These are phyloP conservation scores for Microtus montanus DNA, from an alignment of 2,113 vertebrate species.

Conservation along the genomic window DNA sequence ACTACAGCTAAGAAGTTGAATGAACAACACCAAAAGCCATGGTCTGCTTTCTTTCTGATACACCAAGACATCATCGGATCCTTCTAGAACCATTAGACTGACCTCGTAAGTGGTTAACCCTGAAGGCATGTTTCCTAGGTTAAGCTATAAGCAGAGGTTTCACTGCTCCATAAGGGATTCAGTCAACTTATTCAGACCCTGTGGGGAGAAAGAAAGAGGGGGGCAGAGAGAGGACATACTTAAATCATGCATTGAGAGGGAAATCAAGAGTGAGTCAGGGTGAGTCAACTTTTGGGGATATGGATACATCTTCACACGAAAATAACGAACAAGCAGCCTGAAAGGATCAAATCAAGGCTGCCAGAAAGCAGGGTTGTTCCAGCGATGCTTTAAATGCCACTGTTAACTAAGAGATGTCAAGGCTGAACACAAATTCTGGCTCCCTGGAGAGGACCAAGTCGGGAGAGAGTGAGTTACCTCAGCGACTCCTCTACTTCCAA, in stretches of 20 bases:
- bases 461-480: background rate
- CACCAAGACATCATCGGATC: background rate
- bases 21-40: too few relatives aligned
- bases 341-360: background rate
- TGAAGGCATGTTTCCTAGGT: background rate
- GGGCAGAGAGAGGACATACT: background rate
- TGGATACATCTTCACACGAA: background rate
- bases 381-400: background rate
- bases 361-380: background rate
- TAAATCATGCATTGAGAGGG: conserved; percentile 34
- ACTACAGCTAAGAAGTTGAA: background rate
- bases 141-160: conserved; percentile 46
- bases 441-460: background rate
- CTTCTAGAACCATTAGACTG: background rate
- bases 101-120: background rate
- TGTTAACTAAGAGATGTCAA: conserved; percentile 51
- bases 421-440: conserved; percentile 9
- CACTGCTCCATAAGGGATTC: conserved; percentile 46
- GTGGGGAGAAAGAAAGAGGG: background rate
- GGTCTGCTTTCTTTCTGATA: conserved; percentile 34
- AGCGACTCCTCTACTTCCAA: background rate
- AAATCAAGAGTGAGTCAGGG: background rate
- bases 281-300: background rate
- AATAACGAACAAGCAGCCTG: background rate
- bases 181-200: background rate